phyloP scores from a whole-genome alignment of 2,113 vertebrate species.

The Misgurnus mizolepis region DNA sequence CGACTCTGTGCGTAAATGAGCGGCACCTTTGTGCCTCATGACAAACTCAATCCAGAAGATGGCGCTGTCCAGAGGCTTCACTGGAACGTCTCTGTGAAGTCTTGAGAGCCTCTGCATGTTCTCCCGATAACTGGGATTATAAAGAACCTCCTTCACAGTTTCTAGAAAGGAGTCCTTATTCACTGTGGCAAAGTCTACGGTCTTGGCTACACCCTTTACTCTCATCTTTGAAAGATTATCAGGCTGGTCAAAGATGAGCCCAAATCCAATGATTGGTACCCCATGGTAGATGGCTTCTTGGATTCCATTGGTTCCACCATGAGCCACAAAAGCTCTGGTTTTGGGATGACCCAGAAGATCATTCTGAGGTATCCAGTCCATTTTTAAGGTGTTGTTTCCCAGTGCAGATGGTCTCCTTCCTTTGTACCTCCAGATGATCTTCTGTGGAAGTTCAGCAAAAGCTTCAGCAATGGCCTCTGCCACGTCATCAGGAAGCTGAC shows the following conservation, averaged over 20 bases:
- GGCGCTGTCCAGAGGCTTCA: slow-evolving; percentile 47
- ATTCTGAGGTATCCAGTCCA: slow-evolving; percentile 58
- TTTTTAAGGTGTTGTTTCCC: slow-evolving; percentile 51
- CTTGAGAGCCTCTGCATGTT: slow-evolving; percentile 53
- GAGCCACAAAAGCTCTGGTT: slow-evolving; percentile 49
- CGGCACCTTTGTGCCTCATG: slow-evolving; percentile 46
- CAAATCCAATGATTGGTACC: slow-evolving; percentile 48
- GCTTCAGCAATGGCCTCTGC: slow-evolving; percentile 45
- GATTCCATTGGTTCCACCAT: slow-evolving; percentile 54
- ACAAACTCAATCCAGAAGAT: slow-evolving; percentile 53
- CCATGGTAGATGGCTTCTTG: slow-evolving; percentile 55
- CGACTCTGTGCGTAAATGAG: slow-evolving; percentile 46
- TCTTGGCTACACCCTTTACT: slow-evolving; percentile 45
- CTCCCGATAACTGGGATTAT: slow-evolving; percentile 43
- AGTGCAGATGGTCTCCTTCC: slow-evolving; percentile 43
- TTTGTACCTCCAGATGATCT: slow-evolving; percentile 51
- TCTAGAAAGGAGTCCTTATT: slow-evolving; percentile 47
- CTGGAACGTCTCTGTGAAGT: slow-evolving; percentile 42
- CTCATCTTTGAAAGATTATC: slow-evolving; percentile 51
- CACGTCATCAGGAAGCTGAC: slow-evolving; percentile 47
- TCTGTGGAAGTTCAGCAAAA: slow-evolving; percentile 52
- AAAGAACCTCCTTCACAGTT: slow-evolving; percentile 41
- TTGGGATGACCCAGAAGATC: slow-evolving; percentile 53
- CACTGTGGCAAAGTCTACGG: slow-evolving; percentile 44
- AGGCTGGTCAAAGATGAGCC: slow-evolving; percentile 52